Evolutionary conservation across 2,113 vertebrate species (phyloP), one percentile per base, ranked within the genome.

Genomic region (Ochotona princeps): DNA sequence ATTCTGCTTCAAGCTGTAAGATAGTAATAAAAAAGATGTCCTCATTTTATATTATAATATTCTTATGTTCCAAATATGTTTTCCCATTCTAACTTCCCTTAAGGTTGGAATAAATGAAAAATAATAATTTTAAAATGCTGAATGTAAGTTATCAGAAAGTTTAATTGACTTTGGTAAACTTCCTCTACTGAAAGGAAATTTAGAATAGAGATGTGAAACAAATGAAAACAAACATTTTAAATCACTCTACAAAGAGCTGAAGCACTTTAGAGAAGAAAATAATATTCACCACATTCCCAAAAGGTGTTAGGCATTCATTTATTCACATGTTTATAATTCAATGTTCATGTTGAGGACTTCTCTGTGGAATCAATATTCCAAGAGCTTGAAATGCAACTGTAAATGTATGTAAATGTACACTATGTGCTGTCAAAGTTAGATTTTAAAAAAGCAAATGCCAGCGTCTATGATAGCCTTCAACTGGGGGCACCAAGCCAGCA

Each of bases 51-150:
- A 78, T 73, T 87, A 28, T 76, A 87, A 94, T 89, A 87, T 25
- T 92, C 82, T 21, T 75, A 70, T 86, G 66, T 81, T 44, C 30
- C 38, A 82, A 86, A 51, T 87, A 51, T 93, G n/a, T 85, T 79
- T 28, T 86, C 67, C 57, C 70, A 89, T 83, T 91, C 47, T 44
- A 92, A 76, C 74, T 95, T 92, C 69, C 83, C 89, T 93, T 84
- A 92, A 81, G 92, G 81, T 85, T 89, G 85, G 70, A 96, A 97
- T 0, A 85, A 95, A 83, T 66, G 49, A 83, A 85, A 92, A 97
- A 65, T 32, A 73, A n/a, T n/a, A n/a, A n/a, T n/a, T n/a, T n/a
- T n/a, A n/a, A n/a, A n/a, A n/a, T n/a, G n/a, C n/a, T n/a, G n/a
- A n/a, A n/a, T n/a, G n/a, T n/a, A n/a, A n/a, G n/a, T 95, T 95